phyloP scores from a whole-genome alignment of 2,888 invertebrate species.

The Drosophila cracens region DNA sequence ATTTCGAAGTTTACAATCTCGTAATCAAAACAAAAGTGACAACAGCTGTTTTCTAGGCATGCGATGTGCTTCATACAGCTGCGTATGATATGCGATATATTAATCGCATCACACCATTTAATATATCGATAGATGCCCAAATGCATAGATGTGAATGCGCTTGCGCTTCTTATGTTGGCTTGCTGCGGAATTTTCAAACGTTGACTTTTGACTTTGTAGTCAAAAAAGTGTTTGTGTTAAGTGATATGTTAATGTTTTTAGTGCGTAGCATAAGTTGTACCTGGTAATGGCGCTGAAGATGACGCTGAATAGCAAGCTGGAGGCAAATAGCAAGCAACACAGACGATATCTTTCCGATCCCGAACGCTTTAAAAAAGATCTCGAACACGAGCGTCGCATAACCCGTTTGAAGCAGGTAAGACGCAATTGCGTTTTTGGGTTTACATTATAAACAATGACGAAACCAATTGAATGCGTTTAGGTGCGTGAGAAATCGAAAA shows the following conservation, averaged over 20 bases:
- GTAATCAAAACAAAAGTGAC: conserved; percentile 66
- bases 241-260: conserved; percentile 26
- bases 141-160: conserved; percentile 34
- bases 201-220: conserved; percentile 54
- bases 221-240: conserved; percentile 35
- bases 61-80: conserved; percentile 6
- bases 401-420: conserved; percentile 88
- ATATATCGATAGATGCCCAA: conserved; percentile 18
- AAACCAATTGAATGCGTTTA: conserved; percentile 60
- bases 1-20: conserved; percentile 52
- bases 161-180: conserved; percentile 49
- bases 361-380: conserved; percentile 86
- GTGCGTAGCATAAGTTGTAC: conserved; percentile 15
- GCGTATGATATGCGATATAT: background rate
- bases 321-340: conserved; percentile 84
- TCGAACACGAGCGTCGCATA: conserved; percentile 87
- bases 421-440: conserved; percentile 29
- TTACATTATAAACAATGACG: conserved; percentile 24
- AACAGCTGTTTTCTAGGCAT: conserved; percentile 54
- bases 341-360: conserved; percentile 82
- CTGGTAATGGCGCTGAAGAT: conserved; percentile 87
- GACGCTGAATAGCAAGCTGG: conserved; percentile 87
- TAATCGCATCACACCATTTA: background rate
- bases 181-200: conserved; percentile 49
- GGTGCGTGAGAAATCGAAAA: conserved; percentile 88